Evolutionary conservation across 2,797 vertebrate genomes (phyloP), one percentile per base, ranked within the genome.

Genomic region (Cossypha heuglini): DNA sequence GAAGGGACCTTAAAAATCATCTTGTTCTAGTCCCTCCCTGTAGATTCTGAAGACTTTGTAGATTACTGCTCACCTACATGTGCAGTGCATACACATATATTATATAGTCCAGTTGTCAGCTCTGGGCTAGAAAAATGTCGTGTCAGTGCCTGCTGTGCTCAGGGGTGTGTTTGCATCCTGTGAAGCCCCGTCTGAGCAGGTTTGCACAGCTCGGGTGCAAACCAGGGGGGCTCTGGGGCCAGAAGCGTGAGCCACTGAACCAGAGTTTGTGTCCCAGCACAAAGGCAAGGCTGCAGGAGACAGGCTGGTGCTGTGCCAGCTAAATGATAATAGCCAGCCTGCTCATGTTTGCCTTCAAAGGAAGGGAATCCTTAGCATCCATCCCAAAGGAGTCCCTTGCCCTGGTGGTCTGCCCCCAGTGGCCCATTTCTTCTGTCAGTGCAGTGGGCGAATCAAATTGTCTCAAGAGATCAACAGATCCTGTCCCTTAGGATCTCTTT

Each of bases 181-280:
- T 38, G 59, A 5, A 77, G 4, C 33, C 21, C 1, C 1, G 18
- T 19, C 31, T 55, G 67, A 51, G 40, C 49, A 75, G 61, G 21
- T 59, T 67, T 58, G 7, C 28, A 3, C 4, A 25, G 26, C 16
- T 54, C 16, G 0, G 11, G n/a, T 49, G 61, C 31, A 61, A 64
- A 18, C 20, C 43, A 9, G 33, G 3, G 16, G 9, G 37, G 45
- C 64, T n/a, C 42, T 55, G 37, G n/a, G 19, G 48, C 21, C 51
- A 63, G 33, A 67, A 25, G 13, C 0, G 0, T 6, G 25, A 81
- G 19, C 26, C 46, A 0, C 21, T 43, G 75, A 72, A 38, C 22
- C 7, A 6, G 7, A 5, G 7, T 9, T 16, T 4, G 0, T 11
- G 24, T 45, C 13, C 25, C 42, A 24, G 68, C 31, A 48, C 12